Evolutionary conservation across 2,888 invertebrate genomes (phyloP).

Genomic region (Noctua comes): DNA sequence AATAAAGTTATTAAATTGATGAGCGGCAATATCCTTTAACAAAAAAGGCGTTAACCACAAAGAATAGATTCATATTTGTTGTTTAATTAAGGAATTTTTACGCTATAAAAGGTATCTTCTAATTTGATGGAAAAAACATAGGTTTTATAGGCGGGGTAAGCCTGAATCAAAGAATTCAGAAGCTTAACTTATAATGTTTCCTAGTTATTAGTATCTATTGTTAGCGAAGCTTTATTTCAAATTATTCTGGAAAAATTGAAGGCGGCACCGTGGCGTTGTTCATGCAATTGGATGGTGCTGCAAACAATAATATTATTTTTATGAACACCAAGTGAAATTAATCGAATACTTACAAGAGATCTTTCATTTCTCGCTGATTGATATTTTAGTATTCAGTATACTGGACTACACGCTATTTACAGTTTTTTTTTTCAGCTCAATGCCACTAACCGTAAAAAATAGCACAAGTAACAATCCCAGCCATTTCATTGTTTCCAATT

Average conservation of each 20-base stretch:
- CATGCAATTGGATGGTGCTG: not conserved
- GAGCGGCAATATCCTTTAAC: constrained; percentile 84
- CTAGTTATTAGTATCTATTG: constrained; percentile 28
- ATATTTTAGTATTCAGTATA: not conserved
- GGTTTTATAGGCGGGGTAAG: constrained; percentile 63
- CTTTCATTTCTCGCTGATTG: too few species aligned
- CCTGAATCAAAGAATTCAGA: constrained; percentile 74
- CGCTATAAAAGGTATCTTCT: constrained; percentile 82
- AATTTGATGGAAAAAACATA: constrained; percentile 70
- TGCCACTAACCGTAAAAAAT: not conserved
- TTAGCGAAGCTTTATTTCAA: not conserved
- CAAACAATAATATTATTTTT: not conserved
- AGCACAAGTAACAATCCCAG: not conserved
- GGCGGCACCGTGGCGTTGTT: not conserved
- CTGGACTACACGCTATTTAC: not conserved
- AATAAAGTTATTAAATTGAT: constrained; percentile 84
- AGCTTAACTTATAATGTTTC: constrained; percentile 71
- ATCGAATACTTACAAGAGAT: not conserved
- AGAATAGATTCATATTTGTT: constrained; percentile 84
- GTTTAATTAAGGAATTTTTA: constrained; percentile 88
- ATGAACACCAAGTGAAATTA: not conserved
- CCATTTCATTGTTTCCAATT: constrained; percentile 7
- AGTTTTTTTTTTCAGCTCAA: not conserved
- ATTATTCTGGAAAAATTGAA: not conserved
- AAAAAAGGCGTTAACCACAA: constrained; percentile 85